A percentile compares a stretch with the other conserved stretches of the same genome.
Conservation (phyloP, 2,888 invertebrate genomes). For the Leptinotarsa tumamoca region DNA sequence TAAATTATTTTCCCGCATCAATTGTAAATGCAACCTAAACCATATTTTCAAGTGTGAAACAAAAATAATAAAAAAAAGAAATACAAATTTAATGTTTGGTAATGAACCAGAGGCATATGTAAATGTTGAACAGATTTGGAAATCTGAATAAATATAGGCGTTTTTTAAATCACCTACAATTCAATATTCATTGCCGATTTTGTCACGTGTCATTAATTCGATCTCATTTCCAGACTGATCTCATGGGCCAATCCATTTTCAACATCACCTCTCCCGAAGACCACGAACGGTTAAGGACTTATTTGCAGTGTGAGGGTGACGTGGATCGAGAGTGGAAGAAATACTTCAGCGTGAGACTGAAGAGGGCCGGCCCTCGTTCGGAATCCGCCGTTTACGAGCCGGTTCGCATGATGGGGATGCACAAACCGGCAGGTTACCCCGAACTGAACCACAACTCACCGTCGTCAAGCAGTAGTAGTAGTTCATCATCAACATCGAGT, state of each 20-base stretch:
- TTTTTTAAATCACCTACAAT: too few species aligned
- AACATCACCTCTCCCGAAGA: conserved; percentile 86
- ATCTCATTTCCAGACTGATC: conserved; percentile 76
- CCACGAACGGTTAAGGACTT: conserved; percentile 77
- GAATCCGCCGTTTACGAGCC: conserved; percentile 79
- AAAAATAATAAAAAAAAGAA: too few species aligned
- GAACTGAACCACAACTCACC: conserved; percentile 31
- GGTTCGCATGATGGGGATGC: conserved; percentile 76
- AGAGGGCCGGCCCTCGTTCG: conserved; percentile 78
- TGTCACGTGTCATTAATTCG: neutral
- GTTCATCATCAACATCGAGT: conserved; percentile 25
- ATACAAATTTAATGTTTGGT: too few species aligned
- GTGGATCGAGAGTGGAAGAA: conserved; percentile 69
- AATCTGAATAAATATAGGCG: too few species aligned
- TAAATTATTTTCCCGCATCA: too few species aligned
- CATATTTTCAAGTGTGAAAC: too few species aligned
- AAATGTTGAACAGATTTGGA: too few species aligned
- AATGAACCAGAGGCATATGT: too few species aligned
- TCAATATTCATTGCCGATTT: too few species aligned
- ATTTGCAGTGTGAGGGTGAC: conserved; percentile 69
- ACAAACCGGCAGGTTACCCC: conserved; percentile 48
- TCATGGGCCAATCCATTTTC: conserved; percentile 84
- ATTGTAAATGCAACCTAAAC: too few species aligned
- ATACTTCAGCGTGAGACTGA: conserved; percentile 69
- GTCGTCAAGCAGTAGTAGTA: conserved; percentile 38